These are phyloP conservation scores for Brachypterus glaber DNA, from an alignment of 2,888 invertebrate genomes.

Conservation along the genomic window DNA sequence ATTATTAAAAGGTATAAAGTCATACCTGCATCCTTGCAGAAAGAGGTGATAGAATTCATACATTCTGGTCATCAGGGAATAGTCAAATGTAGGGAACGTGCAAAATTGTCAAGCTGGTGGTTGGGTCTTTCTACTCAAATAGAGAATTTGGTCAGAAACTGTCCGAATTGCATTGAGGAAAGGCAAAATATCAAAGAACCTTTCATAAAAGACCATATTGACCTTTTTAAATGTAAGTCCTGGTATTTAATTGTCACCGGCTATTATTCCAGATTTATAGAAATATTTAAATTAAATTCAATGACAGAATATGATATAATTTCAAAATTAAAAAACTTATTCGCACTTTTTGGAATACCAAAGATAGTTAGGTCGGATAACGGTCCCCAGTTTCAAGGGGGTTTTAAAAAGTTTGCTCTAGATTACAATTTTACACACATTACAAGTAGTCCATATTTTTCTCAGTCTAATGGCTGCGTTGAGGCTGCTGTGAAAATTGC, in stretches of 20 bases:
- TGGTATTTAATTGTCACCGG: not conserved
- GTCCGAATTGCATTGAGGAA: too few species aligned
- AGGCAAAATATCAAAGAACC: not conserved
- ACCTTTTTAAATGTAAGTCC: not conserved
- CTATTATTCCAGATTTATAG: not conserved
- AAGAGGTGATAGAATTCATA: constrained; percentile 1
- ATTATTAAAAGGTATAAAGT: constrained; percentile 3
- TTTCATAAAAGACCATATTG: not conserved
- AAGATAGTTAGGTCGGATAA: not conserved
- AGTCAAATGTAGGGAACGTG: constrained; percentile 3
- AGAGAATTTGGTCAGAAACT: too few species aligned
- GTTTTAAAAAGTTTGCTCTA: not conserved
- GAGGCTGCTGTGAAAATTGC: constrained; percentile 9
- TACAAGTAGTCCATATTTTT: constrained; percentile 11
- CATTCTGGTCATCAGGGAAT: constrained; percentile 7
- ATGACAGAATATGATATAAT: not conserved
- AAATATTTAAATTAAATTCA: not conserved
- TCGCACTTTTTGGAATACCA: not conserved
- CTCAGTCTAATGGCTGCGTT: constrained; percentile 12
- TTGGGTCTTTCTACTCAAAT: not conserved
- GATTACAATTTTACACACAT: constrained; percentile 4
- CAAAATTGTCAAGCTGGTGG: not conserved
- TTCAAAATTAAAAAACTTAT: not conserved
- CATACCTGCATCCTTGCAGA: constrained; percentile 1
- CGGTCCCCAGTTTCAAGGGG: not conserved